Evolutionary conservation across 2,888 invertebrate species (phyloP).

Genomic region (Craniophora ligustri): DNA sequence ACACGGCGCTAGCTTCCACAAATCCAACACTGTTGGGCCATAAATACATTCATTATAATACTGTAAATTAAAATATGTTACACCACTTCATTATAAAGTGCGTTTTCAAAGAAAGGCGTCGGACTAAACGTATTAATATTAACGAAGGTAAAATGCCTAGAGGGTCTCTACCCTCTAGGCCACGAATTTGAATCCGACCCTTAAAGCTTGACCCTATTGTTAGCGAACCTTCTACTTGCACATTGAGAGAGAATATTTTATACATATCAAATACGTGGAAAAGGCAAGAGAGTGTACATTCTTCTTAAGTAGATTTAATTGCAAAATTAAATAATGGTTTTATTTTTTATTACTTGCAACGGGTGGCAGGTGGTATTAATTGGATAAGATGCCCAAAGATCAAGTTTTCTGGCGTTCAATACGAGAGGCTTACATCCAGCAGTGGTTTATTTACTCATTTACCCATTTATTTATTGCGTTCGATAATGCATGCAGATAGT

Average conservation of each 20-base stretch:
- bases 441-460: too few relatives aligned
- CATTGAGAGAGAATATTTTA: slow-evolving; percentile 10
- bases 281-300: background rate
- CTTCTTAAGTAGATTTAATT: too few relatives aligned
- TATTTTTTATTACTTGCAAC: too few relatives aligned
- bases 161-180: slow-evolving; percentile 18
- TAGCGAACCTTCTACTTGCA: background rate
- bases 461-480: too few relatives aligned
- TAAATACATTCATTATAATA: background rate
- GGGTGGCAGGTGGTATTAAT: too few relatives aligned
- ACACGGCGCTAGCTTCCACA: background rate
- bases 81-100: slow-evolving; percentile 15
- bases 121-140: slow-evolving; percentile 39
- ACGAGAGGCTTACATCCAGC: too few relatives aligned
- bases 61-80: slow-evolving; percentile 9
- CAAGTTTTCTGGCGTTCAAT: too few relatives aligned
- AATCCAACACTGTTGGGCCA: background rate
- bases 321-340: too few relatives aligned
- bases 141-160: slow-evolving; percentile 42
- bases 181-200: slow-evolving; percentile 29
- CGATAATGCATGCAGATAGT: too few relatives aligned
- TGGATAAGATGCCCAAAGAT: too few relatives aligned
- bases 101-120: slow-evolving; percentile 39
- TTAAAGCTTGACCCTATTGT: slow-evolving; percentile 31
- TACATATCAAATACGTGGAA: background rate